phyloP scores from a whole-genome alignment of 2,888 invertebrate genomes.

The Chelonus formosanus region DNA sequence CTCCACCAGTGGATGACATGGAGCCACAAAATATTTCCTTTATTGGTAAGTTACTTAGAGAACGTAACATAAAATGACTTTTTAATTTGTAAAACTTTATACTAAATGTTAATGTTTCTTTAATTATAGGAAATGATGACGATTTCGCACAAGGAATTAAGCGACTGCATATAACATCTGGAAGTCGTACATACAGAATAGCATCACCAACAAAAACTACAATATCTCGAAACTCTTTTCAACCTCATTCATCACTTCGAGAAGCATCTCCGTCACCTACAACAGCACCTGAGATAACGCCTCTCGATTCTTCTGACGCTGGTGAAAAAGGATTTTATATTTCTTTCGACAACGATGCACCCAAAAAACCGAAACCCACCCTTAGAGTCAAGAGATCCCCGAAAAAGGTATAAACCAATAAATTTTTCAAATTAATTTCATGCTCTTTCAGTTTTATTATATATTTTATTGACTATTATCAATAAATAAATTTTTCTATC shows the following conservation, averaged over 20 bases:
- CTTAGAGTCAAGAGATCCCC: constrained; percentile 80
- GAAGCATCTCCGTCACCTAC: constrained; percentile 64
- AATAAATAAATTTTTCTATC: no score
- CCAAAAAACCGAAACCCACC: constrained; percentile 89
- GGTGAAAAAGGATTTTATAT: constrained; percentile 90
- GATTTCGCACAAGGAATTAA: constrained; percentile 73
- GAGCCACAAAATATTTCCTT: constrained; percentile 94
- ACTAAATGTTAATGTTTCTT: background rate
- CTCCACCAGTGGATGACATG: constrained; percentile 84
- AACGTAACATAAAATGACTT: constrained; percentile 4
- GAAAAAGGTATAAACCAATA: constrained; percentile 58
- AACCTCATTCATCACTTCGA: constrained; percentile 63
- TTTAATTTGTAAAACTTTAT: background rate
- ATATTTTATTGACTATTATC: no score
- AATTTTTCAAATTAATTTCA: no score
- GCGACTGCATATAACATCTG: constrained; percentile 85
- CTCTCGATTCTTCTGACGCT: constrained; percentile 65
- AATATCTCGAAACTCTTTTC: constrained; percentile 77
- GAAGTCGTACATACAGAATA: constrained; percentile 87
- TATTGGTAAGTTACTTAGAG: constrained; percentile 71
- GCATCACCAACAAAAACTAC: constrained; percentile 86
- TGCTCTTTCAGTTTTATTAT: no score
- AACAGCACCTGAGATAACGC: constrained; percentile 61
- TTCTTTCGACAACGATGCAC: constrained; percentile 88
- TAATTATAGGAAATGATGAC: constrained; percentile 56